Evolutionary conservation across 2,113 vertebrate species (phyloP), one percentile per base, ranked within the genome.

Genomic region (Thymallus thymallus): DNA sequence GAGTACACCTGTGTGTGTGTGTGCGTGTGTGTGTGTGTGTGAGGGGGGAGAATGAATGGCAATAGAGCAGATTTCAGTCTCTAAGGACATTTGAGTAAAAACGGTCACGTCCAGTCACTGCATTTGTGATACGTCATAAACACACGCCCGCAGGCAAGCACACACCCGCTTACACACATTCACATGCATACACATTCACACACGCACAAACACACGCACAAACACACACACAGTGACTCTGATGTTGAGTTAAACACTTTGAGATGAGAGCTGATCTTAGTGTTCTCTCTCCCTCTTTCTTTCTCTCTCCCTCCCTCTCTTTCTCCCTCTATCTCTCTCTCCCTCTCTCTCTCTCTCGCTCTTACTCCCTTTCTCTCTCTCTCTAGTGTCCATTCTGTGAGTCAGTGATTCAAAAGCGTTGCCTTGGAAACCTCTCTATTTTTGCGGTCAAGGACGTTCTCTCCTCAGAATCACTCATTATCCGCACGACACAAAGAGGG

Each of bases 1-100:
- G 92, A 97, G 98, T 86, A 71, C 29, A 22, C 10, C 7, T 26
- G 41, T 6, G 23, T 48, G 4, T 26, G 12, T 23, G 5, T 63
- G 60, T 64, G 29, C 51, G 10, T 46, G 58, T 72, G 58, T 35
- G 55, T 61, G 56, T 23, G 70, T 61, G 70, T 62, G 26, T 45
- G 56, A 10, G 5, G 46, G 35, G 3, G 16, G 29, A 51, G 48
- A 18, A 18, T 13, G 48, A 51, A 5, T 26, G 61, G 61, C 7
- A 16, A 13, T 63, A 51, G 48, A 51, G 48, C 48, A 51, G 14
- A 14, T 51, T 5, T 51, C 48, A 51, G 48, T 51, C 3, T 51
- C 4, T 18, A 12, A 68, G 9, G 10, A 6, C 67, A 69, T 26
- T 23, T n/a, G 23, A 14, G 2, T 6, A 16, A 18, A n/a, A 58